Evolutionary conservation across 2,113 vertebrate species (phyloP), one percentile per base, ranked within the genome.

Genomic region (Saguinus imperator): DNA sequence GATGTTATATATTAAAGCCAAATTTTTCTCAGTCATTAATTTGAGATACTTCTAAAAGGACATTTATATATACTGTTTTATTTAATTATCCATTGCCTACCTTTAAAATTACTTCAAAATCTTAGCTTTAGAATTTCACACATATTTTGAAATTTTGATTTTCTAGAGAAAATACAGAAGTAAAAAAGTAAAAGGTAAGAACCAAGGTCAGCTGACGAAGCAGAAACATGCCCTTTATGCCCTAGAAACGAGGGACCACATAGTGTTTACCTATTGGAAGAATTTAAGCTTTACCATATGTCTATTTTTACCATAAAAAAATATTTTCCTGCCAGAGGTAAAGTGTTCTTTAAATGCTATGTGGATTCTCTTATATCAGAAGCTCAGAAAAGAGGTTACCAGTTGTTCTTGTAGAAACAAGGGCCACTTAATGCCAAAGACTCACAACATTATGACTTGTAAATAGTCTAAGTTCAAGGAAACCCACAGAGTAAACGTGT

Each of bases 31-130:
- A 50, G 61, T 73, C 45, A 84, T 87, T 92, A 87, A 91, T 83
- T 96, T 89, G n/a, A 88, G 55, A 94, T 50, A 52, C 48, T 95
- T 94, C 73, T 55, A 45, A 87, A 89, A 91, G 52, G 55, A 84
- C 0, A 64, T 73, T 94, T 95, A 76, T 66, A 27, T 79, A 76
- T 50, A n/a, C 16, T 45, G 18, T 66, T 43, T 92, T 45, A 77
- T 50, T 89, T 89, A 92, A 96, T 89, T 91, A 75, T 66, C 58
- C 70, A 77, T 66, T 83, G 58, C 50, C 58, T 48, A 84, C 16
- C 35, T 94, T 89, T 82, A 48, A 93, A 84, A 91, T 64, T 6
- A 48, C 68, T 89, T 84, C 1, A 57, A 82, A 40, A 37, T 61
- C 43, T 95, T 87, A 52, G 32, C 11, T 76, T 91, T 82, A 83